Percentiles rank a stretch among this genome's conserved stretches.
Conservation (phyloP, 2,113 vertebrate genomes). For the Rhinichthys klamathensis region DNA sequence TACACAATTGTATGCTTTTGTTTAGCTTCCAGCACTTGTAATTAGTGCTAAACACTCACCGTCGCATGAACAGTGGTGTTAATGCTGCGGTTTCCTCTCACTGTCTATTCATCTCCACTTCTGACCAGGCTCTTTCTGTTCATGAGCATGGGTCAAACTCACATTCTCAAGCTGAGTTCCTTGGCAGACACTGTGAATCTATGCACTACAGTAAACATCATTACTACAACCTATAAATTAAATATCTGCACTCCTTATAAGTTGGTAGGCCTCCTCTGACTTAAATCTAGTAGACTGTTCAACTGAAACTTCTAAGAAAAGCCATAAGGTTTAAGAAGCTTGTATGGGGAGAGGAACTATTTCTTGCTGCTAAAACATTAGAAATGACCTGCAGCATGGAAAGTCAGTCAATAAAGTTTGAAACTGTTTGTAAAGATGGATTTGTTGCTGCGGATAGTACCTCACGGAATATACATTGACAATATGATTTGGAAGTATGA, state of each 20-base stretch:
- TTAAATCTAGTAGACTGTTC: neutral
- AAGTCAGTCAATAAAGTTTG: constrained; percentile 2
- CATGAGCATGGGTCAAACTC: neutral
- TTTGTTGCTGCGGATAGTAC: neutral
- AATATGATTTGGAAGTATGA: neutral
- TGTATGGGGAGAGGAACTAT: neutral
- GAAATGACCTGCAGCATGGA: neutral
- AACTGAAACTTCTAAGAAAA: constrained; percentile 8
- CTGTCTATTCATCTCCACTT: neutral
- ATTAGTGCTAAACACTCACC: neutral
- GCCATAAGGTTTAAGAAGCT: constrained; percentile 18
- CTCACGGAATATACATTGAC: neutral
- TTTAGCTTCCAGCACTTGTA: neutral
- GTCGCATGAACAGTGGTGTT: neutral
- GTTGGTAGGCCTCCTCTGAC: neutral
- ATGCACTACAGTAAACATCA: constrained; percentile 29
- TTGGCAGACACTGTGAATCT: neutral
- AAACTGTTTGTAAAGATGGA: neutral
- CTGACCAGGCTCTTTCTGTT: neutral
- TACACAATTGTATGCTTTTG: neutral
- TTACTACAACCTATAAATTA: constrained; percentile 37
- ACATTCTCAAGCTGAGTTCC: neutral
- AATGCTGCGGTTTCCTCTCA: neutral
- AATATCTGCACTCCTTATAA: constrained; percentile 20
- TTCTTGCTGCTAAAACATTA: neutral